phyloP scores from a whole-genome alignment of 1,140 invertebrate species.

The Achroia grisella region DNA sequence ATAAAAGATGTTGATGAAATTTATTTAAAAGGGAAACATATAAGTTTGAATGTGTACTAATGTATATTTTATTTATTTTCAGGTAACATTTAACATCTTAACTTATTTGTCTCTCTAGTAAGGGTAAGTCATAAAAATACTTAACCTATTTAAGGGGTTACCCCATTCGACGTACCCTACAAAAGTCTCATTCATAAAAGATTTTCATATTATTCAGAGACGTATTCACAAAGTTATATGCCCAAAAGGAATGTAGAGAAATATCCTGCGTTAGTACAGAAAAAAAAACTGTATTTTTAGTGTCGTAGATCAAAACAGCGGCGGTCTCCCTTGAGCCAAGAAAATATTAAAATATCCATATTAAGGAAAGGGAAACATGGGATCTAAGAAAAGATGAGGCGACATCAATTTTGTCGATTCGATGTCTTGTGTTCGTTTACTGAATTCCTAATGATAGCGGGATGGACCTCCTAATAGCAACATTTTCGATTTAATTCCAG shows the following conservation, averaged over 20 bases:
- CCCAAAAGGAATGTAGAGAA: slow-evolving; percentile 34
- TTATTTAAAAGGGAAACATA: too few relatives aligned
- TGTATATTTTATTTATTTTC: slow-evolving; percentile 21
- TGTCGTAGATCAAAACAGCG: slow-evolving; percentile 63
- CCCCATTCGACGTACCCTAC: slow-evolving; percentile 16
- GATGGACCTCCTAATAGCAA: slow-evolving; percentile 40
- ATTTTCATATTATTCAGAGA: slow-evolving; percentile 46
- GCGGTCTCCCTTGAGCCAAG: slow-evolving; percentile 35
- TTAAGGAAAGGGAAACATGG: slow-evolving; percentile 48
- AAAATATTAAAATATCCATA: slow-evolving; percentile 61
- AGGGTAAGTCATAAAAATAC: slow-evolving; percentile 27
- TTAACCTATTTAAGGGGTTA: slow-evolving; percentile 13
- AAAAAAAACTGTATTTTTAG: slow-evolving; percentile 48
- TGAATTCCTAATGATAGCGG: slow-evolving; percentile 63
- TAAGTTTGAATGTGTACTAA: slow-evolving; percentile 7
- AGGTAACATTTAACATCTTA: slow-evolving; percentile 28
- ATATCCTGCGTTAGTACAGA: slow-evolving; percentile 39
- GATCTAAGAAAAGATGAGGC: slow-evolving; percentile 64
- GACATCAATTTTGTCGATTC: slow-evolving; percentile 66
- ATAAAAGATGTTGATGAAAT: too few relatives aligned
- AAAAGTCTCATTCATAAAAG: slow-evolving; percentile 48
- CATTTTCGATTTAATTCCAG: slow-evolving; percentile 61
- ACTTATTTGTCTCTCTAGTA: slow-evolving; percentile 14
- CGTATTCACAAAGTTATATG: slow-evolving; percentile 47
- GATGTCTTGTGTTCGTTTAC: slow-evolving; percentile 64